Evolutionary conservation across 2,113 vertebrate species (phyloP), one percentile per base, ranked within the genome.

Genomic region (Ranitomeya imitator): DNA sequence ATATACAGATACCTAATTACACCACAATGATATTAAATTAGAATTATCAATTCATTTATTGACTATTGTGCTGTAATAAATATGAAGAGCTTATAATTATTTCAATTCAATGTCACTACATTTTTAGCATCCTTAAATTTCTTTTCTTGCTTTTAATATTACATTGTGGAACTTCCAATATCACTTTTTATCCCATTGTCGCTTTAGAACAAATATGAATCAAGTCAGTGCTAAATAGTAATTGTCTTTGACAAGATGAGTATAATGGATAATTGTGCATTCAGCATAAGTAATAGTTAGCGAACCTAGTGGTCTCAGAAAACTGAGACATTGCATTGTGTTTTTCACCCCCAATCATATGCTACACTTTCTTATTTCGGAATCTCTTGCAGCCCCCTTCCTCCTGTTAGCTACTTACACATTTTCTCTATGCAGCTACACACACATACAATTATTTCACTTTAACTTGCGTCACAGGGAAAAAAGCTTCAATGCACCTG

Each of bases 401-500:
- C 57, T 87, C 65, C 73, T 84, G 80, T 88, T 88, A 81, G 88
- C 57, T 61, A 85, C 51, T 77, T 84, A 57, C 73, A 88, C 59
- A 26, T 83, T 83, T 65, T 84, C 61, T 52, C 81, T 83, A 83
- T 84, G 87, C 87, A 77, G 86, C 37, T 71, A 77, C 67, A 88
- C 37, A 77, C 86, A 83, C 71, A n/a, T 74, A 21, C 91, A 91
- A 87, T 15, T 91, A 92, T 92, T 92, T 79, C 61, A 67, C 87
- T 18, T 0, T 82, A n/a, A 88, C 80, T 79, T 74, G 71, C 85
- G 81, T 59, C 91, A 87, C 80, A 88, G 67, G 19, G 55, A 76
- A 83, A 31, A 80, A 80, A 31, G 54, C 85, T 52, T 87, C 61
- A 77, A 81, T 83, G 82, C 37, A 0, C 65, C 3, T 90, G 83